A percentile compares a stretch with the other conserved stretches of the same genome.
Conservation (phyloP, 2,888 invertebrate species). For the Oithona nana region DNA sequence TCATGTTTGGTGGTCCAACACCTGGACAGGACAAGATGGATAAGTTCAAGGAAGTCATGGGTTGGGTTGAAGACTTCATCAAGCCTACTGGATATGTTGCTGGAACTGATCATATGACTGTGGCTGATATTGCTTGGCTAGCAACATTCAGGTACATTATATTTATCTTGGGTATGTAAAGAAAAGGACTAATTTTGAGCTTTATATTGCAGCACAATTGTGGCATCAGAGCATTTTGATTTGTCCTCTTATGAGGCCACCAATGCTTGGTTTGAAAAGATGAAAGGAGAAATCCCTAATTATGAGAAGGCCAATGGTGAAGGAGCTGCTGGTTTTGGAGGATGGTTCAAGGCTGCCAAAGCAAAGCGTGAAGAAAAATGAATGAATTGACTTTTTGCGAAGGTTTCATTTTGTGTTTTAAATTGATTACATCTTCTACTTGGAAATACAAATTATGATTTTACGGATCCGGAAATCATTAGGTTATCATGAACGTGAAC, state of each 20-base stretch:
- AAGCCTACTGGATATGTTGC: constrained; percentile 1
- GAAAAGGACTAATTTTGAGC: too few relatives aligned
- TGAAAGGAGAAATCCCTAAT: neutral
- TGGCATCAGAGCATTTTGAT: neutral
- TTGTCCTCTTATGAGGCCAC: neutral
- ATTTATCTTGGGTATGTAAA: too few relatives aligned
- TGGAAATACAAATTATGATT: too few relatives aligned
- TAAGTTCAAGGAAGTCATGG: constrained; percentile 9
- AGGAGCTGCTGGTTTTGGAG: neutral
- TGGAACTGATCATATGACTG: constrained; percentile 14
- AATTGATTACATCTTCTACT: too few relatives aligned
- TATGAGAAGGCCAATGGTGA: constrained; percentile 16
- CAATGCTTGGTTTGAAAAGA: constrained; percentile 10
- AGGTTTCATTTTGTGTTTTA: too few relatives aligned
- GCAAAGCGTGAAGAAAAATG: too few relatives aligned
- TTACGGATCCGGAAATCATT: too few relatives aligned
- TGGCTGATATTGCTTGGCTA: constrained; percentile 8
- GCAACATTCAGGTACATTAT: constrained; percentile 3
- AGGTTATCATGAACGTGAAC: too few relatives aligned
- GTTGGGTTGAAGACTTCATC: constrained; percentile 5
- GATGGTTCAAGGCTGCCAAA: constrained; percentile 3
- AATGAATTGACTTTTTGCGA: too few relatives aligned
- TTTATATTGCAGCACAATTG: neutral
- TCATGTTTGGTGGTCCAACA: neutral
- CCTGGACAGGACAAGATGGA: neutral